A percentile compares a stretch with the other conserved stretches of the same genome.
phyloP scores from a whole-genome alignment of 2,888 invertebrate genomes.

The Polydrusus pterygomalis region DNA sequence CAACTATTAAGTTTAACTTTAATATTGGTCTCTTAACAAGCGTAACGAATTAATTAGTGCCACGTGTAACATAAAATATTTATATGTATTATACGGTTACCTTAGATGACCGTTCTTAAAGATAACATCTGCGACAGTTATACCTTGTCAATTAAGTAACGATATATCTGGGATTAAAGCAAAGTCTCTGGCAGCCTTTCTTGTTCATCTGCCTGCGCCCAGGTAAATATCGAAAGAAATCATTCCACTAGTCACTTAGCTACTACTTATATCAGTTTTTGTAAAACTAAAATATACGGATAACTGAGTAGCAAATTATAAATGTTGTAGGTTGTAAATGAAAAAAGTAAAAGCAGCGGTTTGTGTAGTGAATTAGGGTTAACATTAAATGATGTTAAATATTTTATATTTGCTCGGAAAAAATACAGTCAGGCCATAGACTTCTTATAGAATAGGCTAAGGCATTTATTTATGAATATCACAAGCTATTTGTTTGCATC shows the following conservation, averaged over 20 bases:
- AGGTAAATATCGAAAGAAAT: conserved; percentile 49
- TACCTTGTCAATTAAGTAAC: conserved; percentile 62
- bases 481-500: no score
- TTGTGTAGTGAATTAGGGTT: conserved; percentile 37
- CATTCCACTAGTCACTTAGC: conserved; percentile 50
- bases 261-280: conserved; percentile 7
- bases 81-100: conserved; percentile 64
- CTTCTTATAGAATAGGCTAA: no score
- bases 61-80: conserved; percentile 63
- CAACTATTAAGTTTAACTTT: background rate
- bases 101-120: conserved; percentile 59
- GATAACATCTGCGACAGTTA: conserved; percentile 63
- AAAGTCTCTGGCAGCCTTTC: conserved; percentile 44
- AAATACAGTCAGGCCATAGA: no score
- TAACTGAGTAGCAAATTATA: conserved; percentile 35
- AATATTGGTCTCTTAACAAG: conserved; percentile 31
- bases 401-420: no score
- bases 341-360: conserved; percentile 22
- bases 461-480: no score
- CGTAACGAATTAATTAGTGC: conserved; percentile 59
- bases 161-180: conserved; percentile 48
- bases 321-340: conserved; percentile 12
- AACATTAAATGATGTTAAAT: no score
- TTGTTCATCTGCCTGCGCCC: conserved; percentile 42
- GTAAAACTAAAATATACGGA: conserved; percentile 9